A percentile compares a stretch with the other conserved stretches of the same genome.
phyloP scores from a whole-genome alignment of 1,140 invertebrate species.

The Mycetomoellerius zeteki region DNA sequence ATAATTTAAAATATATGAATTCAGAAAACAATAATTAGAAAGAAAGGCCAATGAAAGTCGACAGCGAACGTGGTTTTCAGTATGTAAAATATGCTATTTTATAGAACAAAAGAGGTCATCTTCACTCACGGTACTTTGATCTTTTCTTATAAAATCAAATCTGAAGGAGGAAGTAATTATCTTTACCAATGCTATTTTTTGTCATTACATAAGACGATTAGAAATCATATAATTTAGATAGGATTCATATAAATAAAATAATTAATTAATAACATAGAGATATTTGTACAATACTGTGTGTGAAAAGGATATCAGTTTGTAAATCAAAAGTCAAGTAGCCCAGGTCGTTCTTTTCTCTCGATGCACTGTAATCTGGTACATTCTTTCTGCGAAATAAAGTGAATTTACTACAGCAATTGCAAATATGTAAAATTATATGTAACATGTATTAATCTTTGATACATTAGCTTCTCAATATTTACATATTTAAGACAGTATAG shows the following conservation, averaged over 20 bases:
- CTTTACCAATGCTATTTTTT: background rate
- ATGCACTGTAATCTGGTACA: conserved; percentile 98
- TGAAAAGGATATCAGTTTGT: conserved; percentile 92
- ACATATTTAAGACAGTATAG: background rate
- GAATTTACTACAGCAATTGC: conserved; percentile 8
- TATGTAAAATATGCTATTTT: background rate
- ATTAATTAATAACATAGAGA: background rate
- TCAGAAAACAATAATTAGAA: background rate
- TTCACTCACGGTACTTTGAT: too few relatives aligned
- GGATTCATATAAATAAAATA: background rate
- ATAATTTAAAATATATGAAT: conserved; percentile 3
- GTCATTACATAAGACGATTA: background rate
- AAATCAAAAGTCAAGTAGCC: conserved; percentile 98
- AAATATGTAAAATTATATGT: background rate
- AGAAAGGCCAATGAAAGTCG: too few relatives aligned
- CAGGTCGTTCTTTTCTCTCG: conserved; percentile 97
- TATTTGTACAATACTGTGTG: background rate
- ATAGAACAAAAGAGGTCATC: background rate
- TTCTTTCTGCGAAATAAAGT: conserved; percentile 93
- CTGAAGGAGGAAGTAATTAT: background rate
- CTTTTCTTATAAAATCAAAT: too few relatives aligned
- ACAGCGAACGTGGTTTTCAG: too few relatives aligned
- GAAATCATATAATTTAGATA: background rate
- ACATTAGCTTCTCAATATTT: background rate
- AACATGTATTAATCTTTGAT: background rate